Evolutionary conservation across 1,140 invertebrate genomes (phyloP), one percentile per base, ranked within the genome.

Genomic region (Acromyrmex charruanus): DNA sequence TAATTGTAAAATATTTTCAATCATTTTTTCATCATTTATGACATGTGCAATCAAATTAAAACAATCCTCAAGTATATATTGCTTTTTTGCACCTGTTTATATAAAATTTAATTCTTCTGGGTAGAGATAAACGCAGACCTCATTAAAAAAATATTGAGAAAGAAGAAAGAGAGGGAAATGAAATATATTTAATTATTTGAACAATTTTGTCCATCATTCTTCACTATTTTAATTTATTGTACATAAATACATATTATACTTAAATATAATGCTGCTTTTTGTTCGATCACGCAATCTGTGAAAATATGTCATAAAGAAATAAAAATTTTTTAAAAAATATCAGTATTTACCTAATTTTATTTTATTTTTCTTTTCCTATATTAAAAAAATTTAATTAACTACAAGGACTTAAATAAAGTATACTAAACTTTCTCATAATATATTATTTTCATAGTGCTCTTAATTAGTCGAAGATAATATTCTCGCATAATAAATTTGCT

Each of bases 11-110:
- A 39, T 39, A 66, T 66, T 39, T 39, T 4, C 31, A 9, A 18
- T 21, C 28, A 28, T 28, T 35, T 66, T 35, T 66, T 66, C 18
- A 66, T 66, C n/a, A 0, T 9, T 39, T 9, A 16, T 65, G 28
- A 65, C 25, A 66, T 51, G 9, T 39, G 10, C 9, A 65, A 65
- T 66, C 7, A 66, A 39, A 66, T 66, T 66, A 39, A 66, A 66
- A 35, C 2, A 66, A 63, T 31, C 25, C 10, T 21, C 31, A 63
- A 12, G 6, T 66, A 39, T 39, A 39, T 39, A 39, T n/a, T 66
- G 18, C 18, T 66, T n/a, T n/a, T 18, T 66, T 39, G 31, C 31
- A 35, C 35, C 0, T 16, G 4, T 35, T 66, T 66, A 51, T 39
- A 10, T 66, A 10, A 63, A 16, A 65, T 66, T 39, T 3, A 66